Percentiles rank a stretch among this genome's conserved stretches.
Evolutionary conservation across 2,113 vertebrate genomes (phyloP).

Genomic region (Alaudala cheleensis): DNA sequence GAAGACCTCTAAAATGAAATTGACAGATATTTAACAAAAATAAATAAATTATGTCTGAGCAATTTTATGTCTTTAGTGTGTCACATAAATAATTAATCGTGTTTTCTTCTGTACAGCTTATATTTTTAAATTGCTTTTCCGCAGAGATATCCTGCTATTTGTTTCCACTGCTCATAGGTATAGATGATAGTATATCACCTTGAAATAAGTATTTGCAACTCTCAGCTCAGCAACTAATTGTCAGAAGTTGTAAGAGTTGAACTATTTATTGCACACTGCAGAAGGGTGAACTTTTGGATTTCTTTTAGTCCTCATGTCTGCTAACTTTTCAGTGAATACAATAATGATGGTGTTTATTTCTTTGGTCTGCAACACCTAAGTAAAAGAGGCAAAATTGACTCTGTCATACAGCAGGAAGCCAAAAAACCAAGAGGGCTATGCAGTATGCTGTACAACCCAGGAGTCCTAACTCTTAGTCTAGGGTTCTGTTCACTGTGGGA

Average conservation of each 20-base stretch:
- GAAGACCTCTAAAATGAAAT: conserved; percentile 25
- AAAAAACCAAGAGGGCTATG: neutral
- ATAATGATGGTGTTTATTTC: neutral
- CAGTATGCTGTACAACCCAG: neutral
- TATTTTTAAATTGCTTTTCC: conserved; percentile 37
- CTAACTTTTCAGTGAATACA: neutral
- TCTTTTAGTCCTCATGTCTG: neutral
- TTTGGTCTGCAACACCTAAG: neutral
- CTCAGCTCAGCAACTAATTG: conserved; percentile 4
- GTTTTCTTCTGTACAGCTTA: neutral
- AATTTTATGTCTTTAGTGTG: conserved; percentile 34
- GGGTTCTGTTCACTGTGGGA: neutral
- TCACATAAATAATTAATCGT: conserved; percentile 28
- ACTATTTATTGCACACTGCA: neutral
- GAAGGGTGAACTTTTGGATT: neutral
- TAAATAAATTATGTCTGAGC: conserved; percentile 13
- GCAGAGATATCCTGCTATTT: neutral
- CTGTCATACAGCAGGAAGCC: neutral
- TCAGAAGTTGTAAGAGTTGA: neutral
- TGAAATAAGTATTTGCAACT: neutral
- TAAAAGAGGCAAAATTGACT: neutral
- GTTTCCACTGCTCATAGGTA: neutral
- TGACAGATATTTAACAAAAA: conserved; percentile 31
- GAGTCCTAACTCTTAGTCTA: neutral
- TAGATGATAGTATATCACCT: neutral